phyloP scores from a whole-genome alignment of 2,888 invertebrate genomes.

The Pseudococcus jackbeardsleyi region DNA sequence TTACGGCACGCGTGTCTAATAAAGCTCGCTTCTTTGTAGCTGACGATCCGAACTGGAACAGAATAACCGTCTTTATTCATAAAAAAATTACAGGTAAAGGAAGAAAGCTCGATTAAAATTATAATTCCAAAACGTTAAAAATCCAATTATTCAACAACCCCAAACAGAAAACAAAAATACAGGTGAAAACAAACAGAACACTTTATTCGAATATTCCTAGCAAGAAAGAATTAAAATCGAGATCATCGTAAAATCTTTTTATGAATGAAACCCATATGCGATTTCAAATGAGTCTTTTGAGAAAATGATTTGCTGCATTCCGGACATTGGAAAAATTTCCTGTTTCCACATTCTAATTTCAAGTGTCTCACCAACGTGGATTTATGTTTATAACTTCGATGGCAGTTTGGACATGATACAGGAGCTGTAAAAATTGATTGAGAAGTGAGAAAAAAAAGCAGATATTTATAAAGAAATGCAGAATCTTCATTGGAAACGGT shows the following conservation, averaged over 20 bases:
- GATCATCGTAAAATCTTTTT: background rate
- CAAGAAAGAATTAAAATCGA: background rate
- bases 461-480: no score
- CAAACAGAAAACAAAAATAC: background rate
- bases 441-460: background rate
- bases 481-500: no score
- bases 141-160: background rate
- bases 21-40: background rate
- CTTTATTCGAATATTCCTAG: background rate
- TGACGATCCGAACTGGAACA: background rate
- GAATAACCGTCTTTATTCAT: conserved; percentile 51
- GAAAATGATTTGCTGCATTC: conserved; percentile 70
- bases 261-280: conserved; percentile 61
- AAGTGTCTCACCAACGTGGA: conserved; percentile 65
- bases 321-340: conserved; percentile 69
- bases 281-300: conserved; percentile 67
- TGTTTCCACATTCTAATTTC: conserved; percentile 61
- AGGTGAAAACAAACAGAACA: background rate
- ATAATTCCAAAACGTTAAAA: background rate
- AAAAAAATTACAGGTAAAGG: background rate
- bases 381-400: conserved; percentile 62
- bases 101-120: background rate
- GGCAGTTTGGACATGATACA: conserved; percentile 16
- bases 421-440: background rate
- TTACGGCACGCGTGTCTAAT: conserved; percentile 15